Conservation (phyloP, 2,888 invertebrate genomes). For the Halictus quadricinctus region DNA sequence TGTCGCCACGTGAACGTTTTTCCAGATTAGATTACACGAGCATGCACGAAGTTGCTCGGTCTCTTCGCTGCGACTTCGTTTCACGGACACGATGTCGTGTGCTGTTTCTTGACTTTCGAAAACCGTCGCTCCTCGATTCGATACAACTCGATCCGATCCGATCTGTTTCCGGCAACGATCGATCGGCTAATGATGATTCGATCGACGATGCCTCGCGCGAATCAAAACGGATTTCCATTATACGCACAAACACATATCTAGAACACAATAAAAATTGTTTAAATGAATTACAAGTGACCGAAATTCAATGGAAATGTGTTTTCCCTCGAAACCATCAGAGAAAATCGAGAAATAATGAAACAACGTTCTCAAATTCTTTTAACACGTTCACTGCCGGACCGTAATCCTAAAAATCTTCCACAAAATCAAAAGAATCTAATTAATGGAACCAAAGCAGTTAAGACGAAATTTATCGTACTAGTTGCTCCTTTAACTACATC, state of each 20-base stretch:
- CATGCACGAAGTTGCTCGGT: slow-evolving; percentile 23
- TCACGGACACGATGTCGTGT: background rate
- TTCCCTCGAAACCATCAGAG: background rate
- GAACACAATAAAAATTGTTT: background rate
- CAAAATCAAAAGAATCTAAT: too few species aligned
- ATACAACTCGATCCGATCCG: background rate
- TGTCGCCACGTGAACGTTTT: slow-evolving; percentile 59
- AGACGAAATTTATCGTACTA: too few species aligned
- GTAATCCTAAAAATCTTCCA: too few species aligned
- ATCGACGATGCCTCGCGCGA: background rate
- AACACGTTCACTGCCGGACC: background rate
- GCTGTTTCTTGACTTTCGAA: slow-evolving; percentile 28
- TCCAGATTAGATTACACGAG: slow-evolving; percentile 51
- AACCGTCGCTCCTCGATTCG: background rate
- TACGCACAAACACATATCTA: background rate
- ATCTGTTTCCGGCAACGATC: background rate
- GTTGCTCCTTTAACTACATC: too few species aligned
- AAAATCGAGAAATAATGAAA: background rate
- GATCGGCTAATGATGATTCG: background rate
- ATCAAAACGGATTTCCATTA: background rate
- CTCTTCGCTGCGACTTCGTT: slow-evolving; percentile 13
- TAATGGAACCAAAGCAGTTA: too few species aligned
- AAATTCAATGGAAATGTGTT: background rate
- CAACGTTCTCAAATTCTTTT: background rate
- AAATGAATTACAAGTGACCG: background rate